These are phyloP conservation scores for Eilema griseolum DNA, from an alignment of 2,888 invertebrate species.

Conservation along the genomic window DNA sequence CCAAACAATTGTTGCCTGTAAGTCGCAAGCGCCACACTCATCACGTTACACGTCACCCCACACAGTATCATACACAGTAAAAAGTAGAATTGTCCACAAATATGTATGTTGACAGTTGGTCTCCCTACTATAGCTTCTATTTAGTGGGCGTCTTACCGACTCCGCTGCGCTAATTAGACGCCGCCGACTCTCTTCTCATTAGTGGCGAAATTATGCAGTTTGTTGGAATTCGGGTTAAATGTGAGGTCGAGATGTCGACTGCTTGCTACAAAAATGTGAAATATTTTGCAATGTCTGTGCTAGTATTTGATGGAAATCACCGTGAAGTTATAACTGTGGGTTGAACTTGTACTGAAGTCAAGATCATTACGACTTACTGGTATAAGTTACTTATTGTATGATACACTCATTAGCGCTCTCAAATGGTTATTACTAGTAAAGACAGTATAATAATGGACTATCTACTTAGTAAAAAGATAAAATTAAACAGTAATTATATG, in stretches of 20 bases:
- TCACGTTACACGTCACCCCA: too few species aligned
- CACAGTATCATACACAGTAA: too few species aligned
- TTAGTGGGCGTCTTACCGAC: slow-evolving; percentile 83
- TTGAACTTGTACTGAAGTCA: not conserved
- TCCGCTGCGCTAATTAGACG: slow-evolving; percentile 83
- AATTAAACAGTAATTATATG: too few species aligned
- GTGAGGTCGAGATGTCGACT: slow-evolving; percentile 73
- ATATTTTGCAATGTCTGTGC: slow-evolving; percentile 56
- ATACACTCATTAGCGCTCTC: not conserved
- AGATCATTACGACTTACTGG: not conserved
- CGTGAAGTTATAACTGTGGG: not conserved
- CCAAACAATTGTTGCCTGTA: too few species aligned
- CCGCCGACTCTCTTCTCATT: slow-evolving; percentile 82
- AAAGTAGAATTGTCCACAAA: slow-evolving; percentile 33
- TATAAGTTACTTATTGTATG: not conserved
- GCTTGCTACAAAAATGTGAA: slow-evolving; percentile 63
- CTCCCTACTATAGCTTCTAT: slow-evolving; percentile 59
- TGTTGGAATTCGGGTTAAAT: slow-evolving; percentile 83
- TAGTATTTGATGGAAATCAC: slow-evolving; percentile 30
- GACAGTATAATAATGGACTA: not conserved
- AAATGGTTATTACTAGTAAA: not conserved
- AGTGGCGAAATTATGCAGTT: slow-evolving; percentile 86
- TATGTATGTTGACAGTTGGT: slow-evolving; percentile 37
- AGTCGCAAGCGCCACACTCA: slow-evolving; percentile 9
- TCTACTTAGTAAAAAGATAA: not conserved